Percentiles rank a stretch among this genome's conserved stretches.
Evolutionary conservation across 92 coral and sea anemone species (phyloP).

Genomic region (Muricea muricata): DNA sequence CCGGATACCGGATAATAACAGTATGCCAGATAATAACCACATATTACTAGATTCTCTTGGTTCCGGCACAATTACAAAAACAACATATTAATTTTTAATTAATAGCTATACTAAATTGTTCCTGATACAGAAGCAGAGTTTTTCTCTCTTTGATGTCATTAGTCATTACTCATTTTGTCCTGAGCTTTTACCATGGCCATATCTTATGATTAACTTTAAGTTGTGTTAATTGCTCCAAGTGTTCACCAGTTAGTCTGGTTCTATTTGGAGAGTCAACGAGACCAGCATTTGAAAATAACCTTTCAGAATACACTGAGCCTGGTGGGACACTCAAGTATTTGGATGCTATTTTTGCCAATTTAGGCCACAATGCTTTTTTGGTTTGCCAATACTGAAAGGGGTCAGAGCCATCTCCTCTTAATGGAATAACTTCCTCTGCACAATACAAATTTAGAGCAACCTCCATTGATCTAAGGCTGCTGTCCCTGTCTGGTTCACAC

Average conservation of each 20-base stretch:
- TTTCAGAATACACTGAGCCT: constrained; percentile 17
- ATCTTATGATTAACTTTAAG: not conserved
- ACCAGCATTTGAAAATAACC: constrained; percentile 8
- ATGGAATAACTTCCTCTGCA: constrained; percentile 16
- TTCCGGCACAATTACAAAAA: not conserved
- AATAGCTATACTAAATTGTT: too few relatives aligned
- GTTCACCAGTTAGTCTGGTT: constrained; percentile 16
- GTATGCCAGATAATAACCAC: too few relatives aligned
- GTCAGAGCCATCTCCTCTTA: constrained; percentile 24
- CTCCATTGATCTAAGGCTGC: not conserved
- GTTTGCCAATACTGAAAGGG: constrained; percentile 10
- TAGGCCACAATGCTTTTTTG: not conserved
- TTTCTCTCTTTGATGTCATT: too few relatives aligned
- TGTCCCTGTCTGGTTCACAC: not conserved
- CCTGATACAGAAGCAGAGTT: too few relatives aligned
- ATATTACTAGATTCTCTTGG: too few relatives aligned
- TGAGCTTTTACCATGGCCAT: constrained; percentile 1
- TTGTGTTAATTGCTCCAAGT: not conserved
- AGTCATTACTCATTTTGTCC: not conserved
- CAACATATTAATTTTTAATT: not conserved
- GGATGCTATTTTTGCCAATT: not conserved
- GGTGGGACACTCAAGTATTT: constrained; percentile 17
- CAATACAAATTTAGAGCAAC: not conserved
- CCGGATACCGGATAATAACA: not conserved
- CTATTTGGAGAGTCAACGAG: not conserved